Evolutionary conservation across 1,140 invertebrate genomes (phyloP), one percentile per base, ranked within the genome.

Genomic region (Heliconius eleuchia): DNA sequence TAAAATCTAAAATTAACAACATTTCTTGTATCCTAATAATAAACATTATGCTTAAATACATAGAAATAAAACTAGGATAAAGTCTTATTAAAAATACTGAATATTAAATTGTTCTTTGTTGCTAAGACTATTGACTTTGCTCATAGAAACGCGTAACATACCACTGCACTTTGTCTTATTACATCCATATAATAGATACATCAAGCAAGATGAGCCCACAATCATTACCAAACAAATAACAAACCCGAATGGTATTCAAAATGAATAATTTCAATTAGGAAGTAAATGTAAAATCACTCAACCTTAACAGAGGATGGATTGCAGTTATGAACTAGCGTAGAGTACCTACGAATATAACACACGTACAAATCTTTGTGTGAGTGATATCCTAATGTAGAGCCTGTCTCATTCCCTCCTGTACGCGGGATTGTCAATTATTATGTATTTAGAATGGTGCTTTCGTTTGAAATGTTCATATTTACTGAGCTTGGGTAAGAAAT

Each of bases 191-290:
- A 34, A 27, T 3, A 60, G 8, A 23, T 27, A 27, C 13, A 66
- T 3, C 3, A 66, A 27, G 60, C 11, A 66, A 27, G 8, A 57
- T 57, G n/a, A 66, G 13, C n/a, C 60, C 11, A 30, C 60, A 66
- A 16, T 66, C 5, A 66, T 16, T 3, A 30, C 23, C 9, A 66
- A 66, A 23, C 23, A 70, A 71, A 76, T n/a, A 76, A 42, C 57
- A 70, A 70, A 18, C 42, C 42, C 30, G 34, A 74, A 57, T 19
- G 27, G 30, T 34, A 57, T 78, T 73, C 80, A 84, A 83, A 85
- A 87, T 87, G 87, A 88, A 88, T 89, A 89, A 85, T 86, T 87
- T 82, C 86, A 85, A 87, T 89, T 88, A 86, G 80, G 81, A 84
- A 86, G 84, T 83, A 84, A 85, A 87, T 87, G 84, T 84, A 84